These are phyloP conservation scores for Narcine bancroftii DNA, from an alignment of 2,113 vertebrate species.

Conservation along the genomic window DNA sequence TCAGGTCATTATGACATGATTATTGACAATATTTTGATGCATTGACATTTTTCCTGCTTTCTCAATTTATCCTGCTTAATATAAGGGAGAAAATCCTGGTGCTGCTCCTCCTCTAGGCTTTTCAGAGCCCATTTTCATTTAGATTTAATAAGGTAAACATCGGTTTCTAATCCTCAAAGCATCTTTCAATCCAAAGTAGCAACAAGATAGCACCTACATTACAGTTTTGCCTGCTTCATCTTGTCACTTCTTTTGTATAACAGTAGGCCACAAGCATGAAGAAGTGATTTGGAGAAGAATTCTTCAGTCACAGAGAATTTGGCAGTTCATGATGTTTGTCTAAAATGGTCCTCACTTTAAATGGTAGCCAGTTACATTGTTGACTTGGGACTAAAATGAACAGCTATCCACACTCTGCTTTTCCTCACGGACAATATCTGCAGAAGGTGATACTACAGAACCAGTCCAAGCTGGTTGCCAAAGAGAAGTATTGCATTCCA, in stretches of 20 bases:
- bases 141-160: not conserved
- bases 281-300: not conserved
- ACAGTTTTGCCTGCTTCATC: not conserved
- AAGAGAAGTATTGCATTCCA: slow-evolving; percentile 52
- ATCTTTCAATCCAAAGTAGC: not conserved
- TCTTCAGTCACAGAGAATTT: not conserved
- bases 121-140: not conserved
- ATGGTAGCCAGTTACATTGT: not conserved
- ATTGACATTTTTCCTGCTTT: not conserved
- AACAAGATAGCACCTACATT: not conserved
- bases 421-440: not conserved
- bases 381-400: slow-evolving; percentile 46
- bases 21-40: not conserved
- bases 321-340: not conserved
- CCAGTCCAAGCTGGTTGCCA: slow-evolving; percentile 51
- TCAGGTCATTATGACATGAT: not conserved
- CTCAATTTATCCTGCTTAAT: not conserved
- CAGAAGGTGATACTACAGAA: slow-evolving; percentile 54
- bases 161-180: not conserved
- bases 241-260: not conserved
- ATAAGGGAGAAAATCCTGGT: not conserved
- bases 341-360: slow-evolving; percentile 9
- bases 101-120: not conserved
- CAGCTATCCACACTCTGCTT: slow-evolving; percentile 53
- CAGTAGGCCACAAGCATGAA: not conserved